A percentile compares a stretch with the other conserved stretches of the same genome.
Conservation (phyloP, 2,797 vertebrate genomes). For the Argyrosomus regius region DNA sequence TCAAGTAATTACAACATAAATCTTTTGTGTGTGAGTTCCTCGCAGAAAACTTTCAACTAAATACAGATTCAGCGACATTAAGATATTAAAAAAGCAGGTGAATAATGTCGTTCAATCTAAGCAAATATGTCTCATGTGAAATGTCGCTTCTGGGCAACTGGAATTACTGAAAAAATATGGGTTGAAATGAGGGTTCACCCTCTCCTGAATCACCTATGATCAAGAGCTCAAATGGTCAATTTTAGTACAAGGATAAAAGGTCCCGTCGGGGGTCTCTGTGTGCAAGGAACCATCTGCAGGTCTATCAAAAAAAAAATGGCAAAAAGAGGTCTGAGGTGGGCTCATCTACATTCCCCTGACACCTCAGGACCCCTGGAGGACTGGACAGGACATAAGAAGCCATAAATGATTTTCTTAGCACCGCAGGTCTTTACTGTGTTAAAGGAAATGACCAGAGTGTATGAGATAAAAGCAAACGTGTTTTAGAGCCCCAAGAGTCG, state of each 20-base stretch:
- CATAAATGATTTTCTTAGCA: constrained; percentile 77
- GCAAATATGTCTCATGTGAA: constrained; percentile 40
- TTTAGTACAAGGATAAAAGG: constrained; percentile 57
- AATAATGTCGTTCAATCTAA: constrained; percentile 33
- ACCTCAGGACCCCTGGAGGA: constrained; percentile 62
- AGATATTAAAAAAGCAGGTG: constrained; percentile 49
- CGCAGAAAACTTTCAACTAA: constrained; percentile 48
- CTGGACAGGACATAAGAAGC: constrained; percentile 68
- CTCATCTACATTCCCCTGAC: constrained; percentile 79
- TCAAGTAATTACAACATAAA: constrained; percentile 78
- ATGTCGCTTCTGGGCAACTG: constrained; percentile 19
- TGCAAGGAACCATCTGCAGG: constrained; percentile 51
- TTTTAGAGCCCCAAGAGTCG: constrained; percentile 67
- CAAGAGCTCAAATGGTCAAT: constrained; percentile 57
- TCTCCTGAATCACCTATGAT: constrained; percentile 38
- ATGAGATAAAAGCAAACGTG: constrained; percentile 77
- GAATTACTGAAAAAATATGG: constrained; percentile 22
- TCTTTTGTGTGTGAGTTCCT: constrained; percentile 57
- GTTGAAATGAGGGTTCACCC: constrained; percentile 39
- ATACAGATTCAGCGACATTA: constrained; percentile 43
- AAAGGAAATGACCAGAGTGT: constrained; percentile 72
- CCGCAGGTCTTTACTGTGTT: constrained; percentile 78
- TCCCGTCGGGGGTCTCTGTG: constrained; percentile 37
- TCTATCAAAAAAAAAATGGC: constrained; percentile 41
- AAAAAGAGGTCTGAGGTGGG: constrained; percentile 45